Conservation (phyloP, 2,113 vertebrate species). For the Polyodon spathula region DNA sequence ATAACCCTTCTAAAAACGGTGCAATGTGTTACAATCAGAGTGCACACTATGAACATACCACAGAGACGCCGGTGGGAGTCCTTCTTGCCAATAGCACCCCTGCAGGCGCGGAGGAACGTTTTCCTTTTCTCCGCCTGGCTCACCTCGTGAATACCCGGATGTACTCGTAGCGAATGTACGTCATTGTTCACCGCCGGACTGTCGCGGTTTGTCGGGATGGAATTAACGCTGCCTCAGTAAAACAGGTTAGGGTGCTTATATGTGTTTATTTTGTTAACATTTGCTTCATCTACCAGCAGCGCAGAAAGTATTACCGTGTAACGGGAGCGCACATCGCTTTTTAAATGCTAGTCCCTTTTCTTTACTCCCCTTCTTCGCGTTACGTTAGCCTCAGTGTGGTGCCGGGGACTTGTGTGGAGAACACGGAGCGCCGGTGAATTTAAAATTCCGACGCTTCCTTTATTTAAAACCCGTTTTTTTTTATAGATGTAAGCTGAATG, state of each 20-base stretch:
- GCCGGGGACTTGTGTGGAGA: neutral
- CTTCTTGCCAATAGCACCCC: no score
- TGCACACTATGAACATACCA: no score
- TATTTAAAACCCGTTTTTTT: conserved; percentile 20
- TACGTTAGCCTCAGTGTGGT: neutral
- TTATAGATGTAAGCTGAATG: neutral
- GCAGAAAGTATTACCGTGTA: conserved; percentile 15
- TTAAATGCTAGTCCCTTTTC: conserved; percentile 19
- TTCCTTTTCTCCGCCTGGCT: conserved; percentile 15
- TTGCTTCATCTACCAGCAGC: no score
- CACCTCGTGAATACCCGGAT: conserved; percentile 57
- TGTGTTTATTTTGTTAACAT: neutral
- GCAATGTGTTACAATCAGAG: no score
- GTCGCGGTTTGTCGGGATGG: conserved; percentile 65
- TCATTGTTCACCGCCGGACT: conserved; percentile 75
- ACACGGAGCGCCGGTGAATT: conserved; percentile 31
- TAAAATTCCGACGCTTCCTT: conserved; percentile 53
- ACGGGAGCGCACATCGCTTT: conserved; percentile 32
- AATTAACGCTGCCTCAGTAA: conserved; percentile 45
- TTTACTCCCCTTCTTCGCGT: conserved; percentile 13
- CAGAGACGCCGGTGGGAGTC: no score
- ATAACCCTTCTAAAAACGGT: no score
- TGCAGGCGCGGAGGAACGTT: no score
- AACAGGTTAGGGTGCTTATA: conserved; percentile 43
- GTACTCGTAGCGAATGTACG: conserved; percentile 64